Conservation (phyloP, 1,140 invertebrate genomes). For the Pseudoatta argentina region DNA sequence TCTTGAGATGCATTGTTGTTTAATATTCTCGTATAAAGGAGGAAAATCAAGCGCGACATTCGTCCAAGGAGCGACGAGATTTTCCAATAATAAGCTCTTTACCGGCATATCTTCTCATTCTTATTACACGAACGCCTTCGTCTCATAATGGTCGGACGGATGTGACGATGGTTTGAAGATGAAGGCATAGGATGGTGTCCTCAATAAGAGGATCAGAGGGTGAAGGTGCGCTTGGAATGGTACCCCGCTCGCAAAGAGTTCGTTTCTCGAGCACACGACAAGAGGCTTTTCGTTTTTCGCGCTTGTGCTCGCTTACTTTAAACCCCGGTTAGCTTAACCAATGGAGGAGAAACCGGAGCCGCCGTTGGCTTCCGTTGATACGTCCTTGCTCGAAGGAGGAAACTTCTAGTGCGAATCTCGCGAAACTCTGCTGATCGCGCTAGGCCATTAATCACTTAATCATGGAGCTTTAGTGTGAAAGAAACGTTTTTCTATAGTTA, state of each 20-base stretch:
- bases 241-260: slow-evolving; percentile 67
- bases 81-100: slow-evolving; percentile 76
- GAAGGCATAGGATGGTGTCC: slow-evolving; percentile 22
- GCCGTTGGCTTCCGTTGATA: slow-evolving; percentile 9
- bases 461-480: neutral
- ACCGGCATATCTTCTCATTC: slow-evolving; percentile 74
- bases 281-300: slow-evolving; percentile 70
- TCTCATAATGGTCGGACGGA: slow-evolving; percentile 50
- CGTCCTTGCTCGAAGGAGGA: slow-evolving; percentile 36
- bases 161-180: slow-evolving; percentile 21
- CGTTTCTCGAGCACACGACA: slow-evolving; percentile 64
- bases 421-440: neutral
- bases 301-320: slow-evolving; percentile 61
- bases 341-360: slow-evolving; percentile 61
- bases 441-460: slow-evolving; percentile 30
- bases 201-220: slow-evolving; percentile 80
- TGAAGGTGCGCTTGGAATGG: slow-evolving; percentile 32
- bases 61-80: slow-evolving; percentile 15
- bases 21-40: slow-evolving; percentile 55
- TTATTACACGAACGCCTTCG: slow-evolving; percentile 78
- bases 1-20: slow-evolving; percentile 59
- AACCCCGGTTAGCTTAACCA: slow-evolving; percentile 71
- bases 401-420: slow-evolving; percentile 23
- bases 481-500: neutral
- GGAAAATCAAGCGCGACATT: neutral